Base-by-base conservation (phyloP, 2,797 vertebrate genomes). In the Kryptolebias ocellatus region DNA sequence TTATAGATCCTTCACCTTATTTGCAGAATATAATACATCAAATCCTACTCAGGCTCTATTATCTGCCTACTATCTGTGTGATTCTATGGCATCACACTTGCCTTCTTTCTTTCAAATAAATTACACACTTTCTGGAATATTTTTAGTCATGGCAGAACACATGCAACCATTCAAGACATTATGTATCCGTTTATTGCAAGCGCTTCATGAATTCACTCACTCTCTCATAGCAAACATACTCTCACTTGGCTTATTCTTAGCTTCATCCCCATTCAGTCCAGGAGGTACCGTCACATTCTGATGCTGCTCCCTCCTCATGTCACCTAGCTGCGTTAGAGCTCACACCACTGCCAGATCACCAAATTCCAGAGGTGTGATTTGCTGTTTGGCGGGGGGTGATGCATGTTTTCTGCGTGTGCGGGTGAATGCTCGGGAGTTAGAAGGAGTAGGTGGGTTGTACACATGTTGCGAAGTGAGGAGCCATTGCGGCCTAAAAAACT, bases 401-500 rank as follows among this genome's bases (percentile, higher is more conserved):
- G 72, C 74, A 72, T 85, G 70, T 80, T 72, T 73, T 78, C 63
- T 70, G 49, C 49, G 11, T 64, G 53, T 69, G 65, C 60, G 53
- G 64, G 68, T 62, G 64, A 67, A 75, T 70, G 51, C 58, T 65
- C 59, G 65, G 45, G 65, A 76, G 81, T 67, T 24, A 18, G 75
- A 69, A 77, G 76, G 83, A 85, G 84, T 80, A 77, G 80, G 71
- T 83, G 84, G 86, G 83, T 83, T 89, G 86, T 91, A 89, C 89
- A 90, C 87, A 93, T 92, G 92, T 90, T 88, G 87, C 78, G 65
- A 84, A 89, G 90, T 86, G 83, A 92, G 90, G 90, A 87, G 89
- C 92, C 94, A 94, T 94, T 93, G 92, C 92, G 80, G 89, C 88
- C 90, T 91, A 90, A 88, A 91, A 92, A 92, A 91, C 92, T 91